Conservation (phyloP, 1,140 invertebrate species). For the Ptiloglossa arizonensis region DNA sequence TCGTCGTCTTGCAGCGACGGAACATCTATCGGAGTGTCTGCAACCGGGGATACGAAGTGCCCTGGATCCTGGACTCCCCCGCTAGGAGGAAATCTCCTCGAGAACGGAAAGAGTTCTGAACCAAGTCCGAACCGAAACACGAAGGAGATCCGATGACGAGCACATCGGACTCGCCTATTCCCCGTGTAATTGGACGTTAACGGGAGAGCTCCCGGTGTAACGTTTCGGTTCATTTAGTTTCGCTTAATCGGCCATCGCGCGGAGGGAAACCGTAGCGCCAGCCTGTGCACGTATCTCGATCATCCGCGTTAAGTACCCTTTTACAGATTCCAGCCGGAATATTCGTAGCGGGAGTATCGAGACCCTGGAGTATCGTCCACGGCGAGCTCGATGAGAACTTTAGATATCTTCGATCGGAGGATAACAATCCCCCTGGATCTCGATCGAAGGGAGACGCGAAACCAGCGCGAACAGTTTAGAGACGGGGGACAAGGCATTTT, state of each 20-base stretch:
- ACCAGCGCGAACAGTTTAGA: neutral
- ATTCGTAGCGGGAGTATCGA: neutral
- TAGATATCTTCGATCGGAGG: too few species aligned
- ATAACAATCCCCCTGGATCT: neutral
- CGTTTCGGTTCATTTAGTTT: conserved; percentile 35
- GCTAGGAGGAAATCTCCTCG: too few species aligned
- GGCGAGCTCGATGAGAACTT: neutral
- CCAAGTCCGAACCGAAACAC: too few species aligned
- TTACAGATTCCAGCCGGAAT: neutral
- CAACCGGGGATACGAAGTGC: too few species aligned
- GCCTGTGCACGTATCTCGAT: conserved; percentile 7
- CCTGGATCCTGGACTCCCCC: too few species aligned
- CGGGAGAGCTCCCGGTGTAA: conserved; percentile 25
- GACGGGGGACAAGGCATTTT: neutral
- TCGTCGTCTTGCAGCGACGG: too few species aligned
- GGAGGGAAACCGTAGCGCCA: neutral
- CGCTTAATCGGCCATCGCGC: conserved; percentile 1
- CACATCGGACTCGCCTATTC: conserved; percentile 13
- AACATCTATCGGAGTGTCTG: too few species aligned
- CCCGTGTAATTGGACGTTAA: conserved; percentile 33
- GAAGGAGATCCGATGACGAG: neutral
- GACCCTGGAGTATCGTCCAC: too few species aligned
- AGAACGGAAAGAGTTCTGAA: too few species aligned
- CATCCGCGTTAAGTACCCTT: neutral
- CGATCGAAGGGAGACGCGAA: neutral